A percentile compares a stretch with the other conserved stretches of the same genome.
Evolutionary conservation across 2,888 invertebrate species (phyloP).

Genomic region (Acleris laterana): DNA sequence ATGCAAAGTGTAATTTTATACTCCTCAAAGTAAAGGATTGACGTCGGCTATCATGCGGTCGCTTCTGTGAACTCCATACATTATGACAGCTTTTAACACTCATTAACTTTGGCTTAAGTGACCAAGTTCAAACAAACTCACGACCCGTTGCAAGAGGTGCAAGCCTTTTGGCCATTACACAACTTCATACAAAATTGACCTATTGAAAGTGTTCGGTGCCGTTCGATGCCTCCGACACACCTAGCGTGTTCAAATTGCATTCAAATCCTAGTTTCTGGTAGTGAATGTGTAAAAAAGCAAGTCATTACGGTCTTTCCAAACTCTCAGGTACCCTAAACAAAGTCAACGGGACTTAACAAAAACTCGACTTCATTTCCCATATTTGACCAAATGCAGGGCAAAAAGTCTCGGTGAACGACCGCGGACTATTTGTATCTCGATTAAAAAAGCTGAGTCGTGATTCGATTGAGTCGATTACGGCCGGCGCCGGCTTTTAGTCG

Average conservation of each 20-base stretch:
- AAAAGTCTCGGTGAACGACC: slow-evolving; percentile 60
- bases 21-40: no score
- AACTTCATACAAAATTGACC: no score
- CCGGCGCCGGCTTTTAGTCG: slow-evolving; percentile 47
- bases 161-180: no score
- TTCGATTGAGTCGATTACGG: slow-evolving; percentile 64
- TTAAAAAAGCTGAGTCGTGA: slow-evolving; percentile 56
- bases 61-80: no score
- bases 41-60: no score
- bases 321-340: slow-evolving; percentile 34
- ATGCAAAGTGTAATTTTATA: no score
- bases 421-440: slow-evolving; percentile 59
- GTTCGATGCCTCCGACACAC: no score
- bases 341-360: slow-evolving; percentile 45
- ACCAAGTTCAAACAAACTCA: no score
- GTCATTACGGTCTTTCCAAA: slow-evolving; percentile 21
- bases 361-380: slow-evolving; percentile 31
- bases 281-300: slow-evolving; percentile 4
- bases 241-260: not conserved
- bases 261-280: not conserved
- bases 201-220: no score
- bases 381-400: slow-evolving; percentile 44
- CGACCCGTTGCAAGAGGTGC: no score
- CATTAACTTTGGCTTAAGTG: no score
- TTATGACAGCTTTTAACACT: no score